These are phyloP conservation scores for Limnodromus scolopaceus DNA, from an alignment of 2,797 vertebrate genomes.

Conservation along the genomic window DNA sequence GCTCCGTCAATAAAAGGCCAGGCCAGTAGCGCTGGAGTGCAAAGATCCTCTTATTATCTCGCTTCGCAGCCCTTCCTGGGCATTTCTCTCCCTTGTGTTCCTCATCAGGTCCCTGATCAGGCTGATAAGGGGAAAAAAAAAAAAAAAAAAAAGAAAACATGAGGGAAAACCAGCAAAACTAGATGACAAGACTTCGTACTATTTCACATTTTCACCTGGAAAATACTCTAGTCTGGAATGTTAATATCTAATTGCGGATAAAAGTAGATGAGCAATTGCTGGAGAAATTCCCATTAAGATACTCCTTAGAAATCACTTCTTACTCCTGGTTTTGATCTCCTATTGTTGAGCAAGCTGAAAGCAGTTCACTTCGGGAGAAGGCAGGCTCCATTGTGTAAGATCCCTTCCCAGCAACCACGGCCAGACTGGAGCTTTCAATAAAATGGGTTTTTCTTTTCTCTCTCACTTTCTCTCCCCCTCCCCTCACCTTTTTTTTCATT, in stretches of 20 bases:
- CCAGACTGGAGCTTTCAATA: neutral
- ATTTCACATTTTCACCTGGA: constrained; percentile 35
- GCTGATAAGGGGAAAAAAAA: neutral
- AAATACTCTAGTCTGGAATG: constrained; percentile 15
- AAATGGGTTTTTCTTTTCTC: neutral
- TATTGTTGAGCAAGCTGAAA: constrained; percentile 45
- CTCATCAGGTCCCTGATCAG: constrained; percentile 43
- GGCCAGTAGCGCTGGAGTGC: neutral
- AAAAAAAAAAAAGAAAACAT: neutral
- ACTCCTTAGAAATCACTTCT: neutral
- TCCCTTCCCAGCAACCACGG: neutral
- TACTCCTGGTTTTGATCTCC: constrained; percentile 14
- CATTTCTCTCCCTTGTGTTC: constrained; percentile 9
- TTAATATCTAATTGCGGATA: constrained; percentile 68
- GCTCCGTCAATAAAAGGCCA: constrained; percentile 34
- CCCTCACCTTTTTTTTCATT: too few relatives aligned
- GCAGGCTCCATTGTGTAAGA: constrained; percentile 1
- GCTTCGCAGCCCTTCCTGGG: neutral
- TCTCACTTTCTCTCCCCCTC: neutral
- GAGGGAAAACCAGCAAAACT: neutral
- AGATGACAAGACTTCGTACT: neutral
- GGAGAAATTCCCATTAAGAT: constrained; percentile 74
- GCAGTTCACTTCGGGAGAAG: neutral
- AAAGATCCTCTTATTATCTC: neutral
- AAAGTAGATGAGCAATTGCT: constrained; percentile 40